Conservation (phyloP, 2,113 vertebrate genomes). For the Tamias sibiricus region DNA sequence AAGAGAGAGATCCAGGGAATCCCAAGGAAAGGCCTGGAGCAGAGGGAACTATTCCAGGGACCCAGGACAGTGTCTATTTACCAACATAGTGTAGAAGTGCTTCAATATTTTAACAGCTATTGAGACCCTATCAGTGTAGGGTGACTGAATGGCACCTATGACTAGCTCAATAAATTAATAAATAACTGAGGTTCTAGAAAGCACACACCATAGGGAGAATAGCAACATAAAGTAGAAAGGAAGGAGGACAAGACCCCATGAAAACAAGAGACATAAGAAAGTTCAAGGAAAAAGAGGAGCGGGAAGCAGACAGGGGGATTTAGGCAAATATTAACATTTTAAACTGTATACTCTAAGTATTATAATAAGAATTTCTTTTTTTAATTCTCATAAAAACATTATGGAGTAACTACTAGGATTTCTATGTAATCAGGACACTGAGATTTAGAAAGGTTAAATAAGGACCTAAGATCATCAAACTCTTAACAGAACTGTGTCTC, state of each 20-base stretch:
- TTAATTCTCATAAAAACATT: not conserved
- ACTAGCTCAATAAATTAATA: not conserved
- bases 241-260: not conserved
- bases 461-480: not conserved
- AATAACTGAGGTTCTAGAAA: not conserved
- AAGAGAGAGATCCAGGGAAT: not conserved
- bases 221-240: not conserved
- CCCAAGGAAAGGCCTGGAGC: not conserved
- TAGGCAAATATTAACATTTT: not conserved
- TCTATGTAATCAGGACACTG: not conserved
- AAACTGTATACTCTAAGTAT: not conserved
- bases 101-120: not conserved
- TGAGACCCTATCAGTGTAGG: not conserved
- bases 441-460: not conserved
- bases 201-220: not conserved
- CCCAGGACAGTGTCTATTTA: not conserved
- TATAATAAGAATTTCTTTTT: not conserved
- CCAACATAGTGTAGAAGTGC: not conserved
- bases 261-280: not conserved
- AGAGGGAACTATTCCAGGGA: not conserved
- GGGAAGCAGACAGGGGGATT: not conserved
- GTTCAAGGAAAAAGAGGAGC: not conserved
- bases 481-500: not conserved
- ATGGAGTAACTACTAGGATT: too few relatives aligned
- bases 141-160: not conserved